Conservation (phyloP, 2,797 vertebrate species). For the Notamacropus eugenii region DNA sequence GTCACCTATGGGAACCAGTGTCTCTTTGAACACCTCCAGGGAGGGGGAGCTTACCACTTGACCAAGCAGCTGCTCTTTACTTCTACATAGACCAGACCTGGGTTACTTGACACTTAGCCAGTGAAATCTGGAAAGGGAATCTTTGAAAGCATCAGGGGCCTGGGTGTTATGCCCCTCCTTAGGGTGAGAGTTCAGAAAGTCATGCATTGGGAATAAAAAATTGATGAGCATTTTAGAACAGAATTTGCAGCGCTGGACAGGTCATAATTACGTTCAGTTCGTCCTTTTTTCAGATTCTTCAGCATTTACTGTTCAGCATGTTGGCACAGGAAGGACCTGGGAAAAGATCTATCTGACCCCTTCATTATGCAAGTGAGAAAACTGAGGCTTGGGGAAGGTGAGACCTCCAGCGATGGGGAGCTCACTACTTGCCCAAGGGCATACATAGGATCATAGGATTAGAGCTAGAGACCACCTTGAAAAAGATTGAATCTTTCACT, state of each 20-base stretch:
- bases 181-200: background rate
- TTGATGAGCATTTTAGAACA: background rate
- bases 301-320: background rate
- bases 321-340: background rate
- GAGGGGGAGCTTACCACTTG: background rate
- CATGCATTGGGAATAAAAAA: background rate
- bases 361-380: background rate
- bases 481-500: background rate
- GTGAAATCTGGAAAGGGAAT: background rate
- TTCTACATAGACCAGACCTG: background rate
- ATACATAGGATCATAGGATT: background rate
- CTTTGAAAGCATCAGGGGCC: background rate
- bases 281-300: background rate
- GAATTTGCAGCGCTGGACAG: background rate
- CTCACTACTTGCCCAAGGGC: background rate
- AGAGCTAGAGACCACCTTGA: too few species aligned
- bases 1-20: background rate
- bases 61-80: background rate
- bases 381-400: background rate
- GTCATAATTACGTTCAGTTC: background rate
- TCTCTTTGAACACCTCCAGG: background rate
- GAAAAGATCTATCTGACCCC: background rate
- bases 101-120: background rate
- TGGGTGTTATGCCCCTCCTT: background rate
- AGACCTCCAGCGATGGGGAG: background rate